Evolutionary conservation across 2,888 invertebrate species (phyloP).

Genomic region (Scaptomyza caliginosa): DNA sequence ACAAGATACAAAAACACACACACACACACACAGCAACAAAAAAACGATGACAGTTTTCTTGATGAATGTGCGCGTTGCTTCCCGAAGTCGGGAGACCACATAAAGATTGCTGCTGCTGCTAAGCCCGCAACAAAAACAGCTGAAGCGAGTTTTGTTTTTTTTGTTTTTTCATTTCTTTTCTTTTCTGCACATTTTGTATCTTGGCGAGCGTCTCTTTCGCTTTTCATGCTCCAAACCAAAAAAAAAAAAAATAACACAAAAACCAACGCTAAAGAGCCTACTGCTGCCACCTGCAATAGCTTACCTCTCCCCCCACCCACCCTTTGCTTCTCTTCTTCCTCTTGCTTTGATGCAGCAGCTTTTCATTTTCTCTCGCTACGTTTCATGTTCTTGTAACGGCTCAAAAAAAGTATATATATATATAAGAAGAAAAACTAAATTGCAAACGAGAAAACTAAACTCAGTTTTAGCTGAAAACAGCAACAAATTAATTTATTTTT

Average conservation of each 20-base stretch:
- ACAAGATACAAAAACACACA: conserved; percentile 45
- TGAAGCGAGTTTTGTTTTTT: conserved; percentile 49
- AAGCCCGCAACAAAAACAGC: conserved; percentile 24
- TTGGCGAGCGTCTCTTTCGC: conserved; percentile 56
- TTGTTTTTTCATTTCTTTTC: too few species aligned
- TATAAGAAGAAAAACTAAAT: too few species aligned
- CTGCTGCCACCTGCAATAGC: conserved; percentile 41
- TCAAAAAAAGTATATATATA: too few species aligned
- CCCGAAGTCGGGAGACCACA: conserved; percentile 43
- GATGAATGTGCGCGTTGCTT: conserved; percentile 75
- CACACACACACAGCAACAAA: conserved; percentile 31
- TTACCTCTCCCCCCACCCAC: background rate
- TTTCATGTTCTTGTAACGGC: too few species aligned
- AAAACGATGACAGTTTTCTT: conserved; percentile 80
- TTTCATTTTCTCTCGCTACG: conserved; percentile 33
- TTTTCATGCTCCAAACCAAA: conserved; percentile 61
- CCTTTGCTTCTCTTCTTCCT: background rate
- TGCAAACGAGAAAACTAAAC: too few species aligned
- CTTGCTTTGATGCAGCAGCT: conserved; percentile 27
- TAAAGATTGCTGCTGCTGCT: conserved; percentile 55
- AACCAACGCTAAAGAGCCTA: conserved; percentile 38
- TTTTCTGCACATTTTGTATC: conserved; percentile 40
- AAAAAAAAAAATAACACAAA: conserved; percentile 15
- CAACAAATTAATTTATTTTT: too few species aligned
- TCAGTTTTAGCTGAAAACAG: too few species aligned